Evolutionary conservation across 2,797 vertebrate species (phyloP), one percentile per base, ranked within the genome.

Genomic region (Smutsia temminckii): DNA sequence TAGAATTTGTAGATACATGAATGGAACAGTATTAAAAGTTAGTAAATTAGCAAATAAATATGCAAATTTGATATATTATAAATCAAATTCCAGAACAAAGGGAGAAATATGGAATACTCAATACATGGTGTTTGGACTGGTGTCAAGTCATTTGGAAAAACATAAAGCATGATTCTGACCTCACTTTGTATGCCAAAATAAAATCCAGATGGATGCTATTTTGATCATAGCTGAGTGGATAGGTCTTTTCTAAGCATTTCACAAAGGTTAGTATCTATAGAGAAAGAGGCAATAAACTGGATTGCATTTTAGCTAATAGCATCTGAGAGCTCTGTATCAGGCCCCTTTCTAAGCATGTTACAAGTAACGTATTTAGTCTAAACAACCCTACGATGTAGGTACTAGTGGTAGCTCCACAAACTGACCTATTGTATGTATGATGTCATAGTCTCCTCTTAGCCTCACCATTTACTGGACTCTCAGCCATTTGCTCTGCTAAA

Each of bases 131-230:
- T 91, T 95, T 97, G 97, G 87, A 94, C 80, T 46, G 23, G 6
- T 88, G 68, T 97, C 94, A 96, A 89, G 85, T 95, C 94, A 94
- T 92, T 91, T 97, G 94, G 94, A 95, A 97, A 96, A 96, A 92
- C 92, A 96, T 46, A 63, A 97, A 97, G 74, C 17, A 3, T 92
- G 46, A 55, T 80, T 96, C 94, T 96, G 97, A 97, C 96, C 89
- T 97, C 96, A 97, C 81, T 95, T 95, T 79, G 94, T 81, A 91
- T 37, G 89, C 69, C 89, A 79, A 91, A 97, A 97, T 97, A 95
- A 96, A 94, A 97, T 94, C 97, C 96, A 97, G 96, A 96, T 97
- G 96, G 91, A 78, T 83, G 89, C 89, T 97, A 96, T 97, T 96
- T 97, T 96, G 96, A 89, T 93, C 95, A 95, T 78, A 89, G 92